These are phyloP conservation scores for Gallinago solitaria DNA, from an alignment of 2,797 vertebrate species.

Conservation along the genomic window DNA sequence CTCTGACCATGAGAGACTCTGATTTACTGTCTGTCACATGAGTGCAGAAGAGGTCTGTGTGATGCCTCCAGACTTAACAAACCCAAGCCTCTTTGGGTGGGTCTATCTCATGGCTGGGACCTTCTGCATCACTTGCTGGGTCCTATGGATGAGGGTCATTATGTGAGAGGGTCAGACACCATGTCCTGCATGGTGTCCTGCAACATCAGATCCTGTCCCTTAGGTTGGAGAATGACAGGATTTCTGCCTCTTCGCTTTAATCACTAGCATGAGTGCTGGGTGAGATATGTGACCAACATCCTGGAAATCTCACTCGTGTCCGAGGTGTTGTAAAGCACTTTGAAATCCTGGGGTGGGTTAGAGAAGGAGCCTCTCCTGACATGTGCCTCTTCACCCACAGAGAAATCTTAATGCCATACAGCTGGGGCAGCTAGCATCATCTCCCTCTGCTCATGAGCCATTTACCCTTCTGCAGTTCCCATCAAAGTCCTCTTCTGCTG, in stretches of 20 bases:
- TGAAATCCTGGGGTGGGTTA: neutral
- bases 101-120: accelerated
- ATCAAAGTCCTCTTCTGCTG: neutral
- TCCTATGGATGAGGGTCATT: neutral
- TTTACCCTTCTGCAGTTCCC: neutral
- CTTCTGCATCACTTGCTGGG: accelerated
- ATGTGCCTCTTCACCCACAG: neutral
- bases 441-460: neutral
- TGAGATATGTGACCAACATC: neutral
- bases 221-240: neutral
- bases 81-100: accelerated
- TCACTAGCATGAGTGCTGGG: accelerated
- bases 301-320: accelerated
- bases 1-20: neutral
- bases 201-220: neutral
- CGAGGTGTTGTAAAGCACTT: neutral
- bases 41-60: neutral
- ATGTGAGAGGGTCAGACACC: neutral
- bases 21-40: neutral
- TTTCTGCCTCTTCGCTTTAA: neutral
- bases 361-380: neutral
- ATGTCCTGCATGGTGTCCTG: neutral
- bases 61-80: neutral
- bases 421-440: neutral
- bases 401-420: neutral